These are phyloP conservation scores for Petrocephalus schoutedeni DNA, from an alignment of 2,797 vertebrate genomes.

Conservation along the genomic window DNA sequence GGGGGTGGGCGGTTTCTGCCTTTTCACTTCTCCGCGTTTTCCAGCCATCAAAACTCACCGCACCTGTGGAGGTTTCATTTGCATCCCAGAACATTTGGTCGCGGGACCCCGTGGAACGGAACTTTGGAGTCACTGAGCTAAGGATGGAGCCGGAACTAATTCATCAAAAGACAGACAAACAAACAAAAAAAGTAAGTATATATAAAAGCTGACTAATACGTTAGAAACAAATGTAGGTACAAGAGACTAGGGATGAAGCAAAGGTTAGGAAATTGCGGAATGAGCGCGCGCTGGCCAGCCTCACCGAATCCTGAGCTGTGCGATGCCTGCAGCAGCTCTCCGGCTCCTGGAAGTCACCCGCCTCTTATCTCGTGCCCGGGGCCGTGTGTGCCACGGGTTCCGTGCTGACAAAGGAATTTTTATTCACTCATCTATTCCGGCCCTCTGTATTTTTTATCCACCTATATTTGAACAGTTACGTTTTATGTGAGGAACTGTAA, in stretches of 20 bases:
- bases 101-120: background rate
- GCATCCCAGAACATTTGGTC: too few relatives aligned
- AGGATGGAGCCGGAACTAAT: background rate
- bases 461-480: constrained; percentile 18
- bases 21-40: background rate
- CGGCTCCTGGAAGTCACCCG: background rate
- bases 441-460: constrained; percentile 16
- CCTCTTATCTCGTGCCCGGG: constrained; percentile 3
- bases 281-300: background rate
- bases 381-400: background rate
- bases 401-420: constrained; percentile 20
- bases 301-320: background rate
- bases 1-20: background rate
- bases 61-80: background rate
- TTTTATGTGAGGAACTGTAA: background rate
- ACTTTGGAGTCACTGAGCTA: background rate
- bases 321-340: background rate
- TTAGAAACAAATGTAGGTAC: background rate
- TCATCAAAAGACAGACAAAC: background rate
- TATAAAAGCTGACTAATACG: background rate
- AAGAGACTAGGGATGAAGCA: background rate
- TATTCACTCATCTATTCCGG: constrained; percentile 6
- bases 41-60: background rate
- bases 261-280: background rate
- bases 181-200: background rate